Evolutionary conservation across 2,888 invertebrate species (phyloP), one percentile per base, ranked within the genome.

Genomic region (Andrena minutula): DNA sequence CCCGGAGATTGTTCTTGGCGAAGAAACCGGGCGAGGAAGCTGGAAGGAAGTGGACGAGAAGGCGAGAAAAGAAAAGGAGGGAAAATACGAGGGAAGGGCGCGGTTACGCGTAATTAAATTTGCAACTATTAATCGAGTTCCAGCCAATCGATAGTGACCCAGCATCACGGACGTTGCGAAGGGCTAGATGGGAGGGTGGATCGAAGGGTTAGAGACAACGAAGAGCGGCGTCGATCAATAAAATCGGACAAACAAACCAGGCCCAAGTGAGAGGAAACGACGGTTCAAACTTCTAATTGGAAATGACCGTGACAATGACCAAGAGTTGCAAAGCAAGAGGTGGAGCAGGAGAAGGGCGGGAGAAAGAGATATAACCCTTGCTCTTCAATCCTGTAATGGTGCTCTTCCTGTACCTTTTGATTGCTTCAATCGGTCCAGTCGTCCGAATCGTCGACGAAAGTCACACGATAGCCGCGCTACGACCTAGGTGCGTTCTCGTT

Each of bases 61-160:
- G 35, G n/a, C n/a, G 65, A 64, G 41, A 56, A 20, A 23, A 12
- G 32, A 58, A 51, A 58, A 30, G 30, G 26, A 8, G 28, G 41
- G 26, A 20, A 60, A 66, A 70, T 49, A 53, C 8, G 68, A 53
- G 68, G 66, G 78, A 82, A 63, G 60, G 69, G 23, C 74, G 76
- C 75, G 75, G 84, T 86, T 78, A 86, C 68, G 70, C 83, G 89
- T 91, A 90, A 91, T 91, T 90, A 89, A 90, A 91, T 91, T 90
- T 88, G 85, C 89, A 86, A 89, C 86, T 86, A 88, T 89, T 90
- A 88, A 90, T 90, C 88, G 86, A 89, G 85, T 89, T 89, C 69
- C 71, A 80, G 72, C 84, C 85, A 82, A 89, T 90, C 90, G 90
- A 90, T 89, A 85, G 75, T 75, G 53, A 51, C 49, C 32, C 75